Base-by-base conservation (phyloP, 2,113 vertebrate species). In the Salvelinus alpinus region DNA sequence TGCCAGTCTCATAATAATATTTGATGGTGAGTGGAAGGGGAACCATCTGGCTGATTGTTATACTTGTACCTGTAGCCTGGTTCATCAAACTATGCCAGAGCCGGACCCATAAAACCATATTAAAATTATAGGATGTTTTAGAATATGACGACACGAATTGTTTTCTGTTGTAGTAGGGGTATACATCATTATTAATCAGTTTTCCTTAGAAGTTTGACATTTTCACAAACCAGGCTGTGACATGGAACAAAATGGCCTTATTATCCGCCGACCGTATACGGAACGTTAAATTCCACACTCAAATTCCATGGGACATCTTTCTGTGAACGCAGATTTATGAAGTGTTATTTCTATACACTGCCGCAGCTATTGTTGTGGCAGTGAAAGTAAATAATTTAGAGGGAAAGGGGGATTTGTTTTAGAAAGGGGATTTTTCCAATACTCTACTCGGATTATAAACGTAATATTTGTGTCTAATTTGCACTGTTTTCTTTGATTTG, bases 351-450 rank as follows among this genome's bases (percentile, higher is more conserved):
- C 60, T 44, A 74, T 74, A 31, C 64, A 48, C 72, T 47, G 72
- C 72, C 24, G 72, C 72, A 74, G 72, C 66, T 68, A 20, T 68
- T 64, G 72, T 74, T 74, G 72, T 74, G n/a, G 47, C 59, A 62
- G 54, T 34, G 59, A 20, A 31, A 73, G 57, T 47, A 44, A 64
- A 60, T 73, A 1, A 60, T 34, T 59, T 31, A 27, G 25, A n/a
- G 14, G 27, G 22, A 54, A 59, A 31, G 12, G 20, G 31, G 18
- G 27, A 12, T n/a, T 27, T 3, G 27, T 70, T 9, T 59, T 57
- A 20, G 2, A 5, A 24, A 38, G 27, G 64, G 31, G 25, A 60
- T 18, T 22, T 22, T 16, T 51, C 5, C 25, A 66, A 66, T 14
- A 16, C 25, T 29, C 11, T 31, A 22, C 66, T 34, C 31, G 11